phyloP scores from a whole-genome alignment of 2,113 vertebrate species.

The Muscicapa adusta region DNA sequence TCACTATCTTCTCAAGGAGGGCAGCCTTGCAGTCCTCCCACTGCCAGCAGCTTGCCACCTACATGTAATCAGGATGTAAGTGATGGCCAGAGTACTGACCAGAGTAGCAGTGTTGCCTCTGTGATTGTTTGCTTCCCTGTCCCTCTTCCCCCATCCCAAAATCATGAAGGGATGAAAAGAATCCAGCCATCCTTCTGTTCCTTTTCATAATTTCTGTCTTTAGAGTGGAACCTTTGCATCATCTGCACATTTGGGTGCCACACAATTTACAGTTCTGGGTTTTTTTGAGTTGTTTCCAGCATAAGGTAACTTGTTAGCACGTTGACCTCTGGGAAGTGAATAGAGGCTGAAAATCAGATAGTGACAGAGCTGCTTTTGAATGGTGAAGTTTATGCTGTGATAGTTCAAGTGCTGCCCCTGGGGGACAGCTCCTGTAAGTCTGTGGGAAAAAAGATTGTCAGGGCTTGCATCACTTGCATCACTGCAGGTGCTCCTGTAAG shows the following conservation, averaged over 20 bases:
- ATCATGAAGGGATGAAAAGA: not conserved
- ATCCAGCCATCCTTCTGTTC: not conserved
- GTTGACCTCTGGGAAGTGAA: not conserved
- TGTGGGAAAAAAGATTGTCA: not conserved
- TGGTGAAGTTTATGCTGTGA: not conserved
- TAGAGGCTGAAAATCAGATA: not conserved
- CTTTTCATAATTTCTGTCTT: not conserved
- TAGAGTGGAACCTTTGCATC: not conserved
- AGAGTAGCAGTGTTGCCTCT: not conserved
- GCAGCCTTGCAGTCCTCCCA: not conserved
- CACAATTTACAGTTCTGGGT: not conserved
- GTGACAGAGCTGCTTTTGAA: not conserved
- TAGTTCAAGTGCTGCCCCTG: not conserved
- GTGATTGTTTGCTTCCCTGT: not conserved
- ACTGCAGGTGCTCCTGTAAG: not conserved
- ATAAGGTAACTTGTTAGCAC: not conserved
- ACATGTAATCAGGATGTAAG: not conserved
- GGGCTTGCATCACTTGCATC: not conserved
- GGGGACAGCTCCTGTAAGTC: not conserved
- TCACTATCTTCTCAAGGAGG: not conserved
- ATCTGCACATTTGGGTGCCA: not conserved
- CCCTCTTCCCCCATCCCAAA: rapidly evolving
- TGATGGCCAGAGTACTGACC: not conserved
- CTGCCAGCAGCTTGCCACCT: not conserved
- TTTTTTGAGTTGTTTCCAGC: not conserved